Percentiles rank a stretch among this genome's conserved stretches.
Evolutionary conservation across 2,888 invertebrate species (phyloP).

Genomic region (Abrostola tripartita): DNA sequence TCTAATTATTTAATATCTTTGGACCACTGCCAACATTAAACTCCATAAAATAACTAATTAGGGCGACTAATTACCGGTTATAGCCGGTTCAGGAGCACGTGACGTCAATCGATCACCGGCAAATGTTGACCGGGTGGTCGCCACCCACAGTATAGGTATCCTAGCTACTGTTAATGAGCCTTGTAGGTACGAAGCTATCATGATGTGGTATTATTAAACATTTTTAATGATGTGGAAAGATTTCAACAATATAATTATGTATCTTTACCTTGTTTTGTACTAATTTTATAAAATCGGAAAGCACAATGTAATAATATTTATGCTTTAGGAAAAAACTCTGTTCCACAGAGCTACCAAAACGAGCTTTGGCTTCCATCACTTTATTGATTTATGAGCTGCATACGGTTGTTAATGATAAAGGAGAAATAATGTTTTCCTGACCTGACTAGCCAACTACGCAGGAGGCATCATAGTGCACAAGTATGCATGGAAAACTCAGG

Average conservation of each 20-base stretch:
- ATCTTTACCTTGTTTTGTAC: no score
- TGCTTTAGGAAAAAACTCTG: no score
- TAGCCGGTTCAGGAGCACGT: slow-evolving; percentile 53
- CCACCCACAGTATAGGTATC: slow-evolving; percentile 37
- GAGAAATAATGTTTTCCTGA: no score
- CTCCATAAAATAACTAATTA: slow-evolving; percentile 62
- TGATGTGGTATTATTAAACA: neutral
- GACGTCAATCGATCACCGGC: slow-evolving; percentile 59
- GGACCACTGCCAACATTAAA: slow-evolving; percentile 40
- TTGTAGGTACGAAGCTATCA: neutral
- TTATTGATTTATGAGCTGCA: no score
- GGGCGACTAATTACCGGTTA: slow-evolving; percentile 61
- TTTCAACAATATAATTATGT: neutral
- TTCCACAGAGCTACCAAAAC: no score
- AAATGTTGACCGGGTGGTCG: slow-evolving; percentile 48
- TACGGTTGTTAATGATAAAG: no score
- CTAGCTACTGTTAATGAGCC: slow-evolving; percentile 31
- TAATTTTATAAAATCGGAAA: no score
- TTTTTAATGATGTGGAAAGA: neutral
- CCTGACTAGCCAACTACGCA: no score
- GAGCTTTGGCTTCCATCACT: no score
- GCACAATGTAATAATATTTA: no score
- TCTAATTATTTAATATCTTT: slow-evolving; percentile 27
- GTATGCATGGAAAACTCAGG: no score
- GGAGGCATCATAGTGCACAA: no score